Evolutionary conservation across 2,888 invertebrate species (phyloP), one percentile per base, ranked within the genome.

Genomic region (Dione juno): DNA sequence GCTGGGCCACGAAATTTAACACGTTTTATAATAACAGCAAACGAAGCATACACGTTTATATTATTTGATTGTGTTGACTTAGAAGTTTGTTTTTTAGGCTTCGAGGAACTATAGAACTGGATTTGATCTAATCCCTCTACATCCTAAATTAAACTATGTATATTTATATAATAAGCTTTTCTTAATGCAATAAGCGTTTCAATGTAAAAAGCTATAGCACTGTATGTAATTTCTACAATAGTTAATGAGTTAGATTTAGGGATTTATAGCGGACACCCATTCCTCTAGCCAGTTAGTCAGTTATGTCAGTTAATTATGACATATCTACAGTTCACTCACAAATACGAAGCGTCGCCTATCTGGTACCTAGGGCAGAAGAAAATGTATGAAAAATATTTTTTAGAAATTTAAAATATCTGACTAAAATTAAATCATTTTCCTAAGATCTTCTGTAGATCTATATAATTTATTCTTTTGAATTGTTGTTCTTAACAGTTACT

Each of bases 291-390:
- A 64, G 78, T 80, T 75, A 78, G 75, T 57, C 57, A 57, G 57
- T 57, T 57, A 64, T 48, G 75, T 79, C 77, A 77, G 79, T 81
- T 74, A 77, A 77, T 77, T 71, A 75, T 78, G 79, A 78, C 79
- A 50, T 63, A n/a, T n/a, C n/a, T n/a, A 61, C 50, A n/a, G 65
- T 66, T 5, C 65, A 89, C 89, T 89, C 88, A 89, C 88, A 78
- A 85, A 78, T 71, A 76, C 74, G 83, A 67, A 74, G 80, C 75
- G 75, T 79, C 80, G 76, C 77, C 81, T 82, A 77, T 79, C 82
- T 70, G 81, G 86, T 86, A 88, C 87, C 89, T 89, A 81, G 67
- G 72, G 78, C 83, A 80, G 78, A 87, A 85, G 75, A 84, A 81
- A 80, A 80, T 54, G 0, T 45, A 70, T 66, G 59, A 65, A 77